Conservation (phyloP, 1,140 invertebrate genomes). For the Drosophila quadrilineata region DNA sequence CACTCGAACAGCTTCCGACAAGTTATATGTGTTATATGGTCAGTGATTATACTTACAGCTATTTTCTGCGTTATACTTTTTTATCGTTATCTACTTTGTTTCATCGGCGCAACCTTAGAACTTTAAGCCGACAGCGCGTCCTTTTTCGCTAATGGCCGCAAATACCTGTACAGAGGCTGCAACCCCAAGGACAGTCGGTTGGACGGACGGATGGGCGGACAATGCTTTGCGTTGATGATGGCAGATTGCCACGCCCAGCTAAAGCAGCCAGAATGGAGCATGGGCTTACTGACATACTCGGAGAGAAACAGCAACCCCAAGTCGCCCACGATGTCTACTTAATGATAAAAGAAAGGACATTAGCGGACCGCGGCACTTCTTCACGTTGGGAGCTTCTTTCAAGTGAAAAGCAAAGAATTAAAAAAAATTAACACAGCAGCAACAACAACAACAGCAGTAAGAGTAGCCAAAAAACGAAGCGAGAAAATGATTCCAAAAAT, state of each 20-base stretch:
- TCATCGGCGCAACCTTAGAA: constrained; percentile 47
- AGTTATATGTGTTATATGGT: no score
- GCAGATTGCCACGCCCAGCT: constrained; percentile 26
- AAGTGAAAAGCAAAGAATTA: constrained; percentile 80
- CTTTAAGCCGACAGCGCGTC: constrained; percentile 60
- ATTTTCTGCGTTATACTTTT: background rate
- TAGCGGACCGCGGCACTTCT: constrained; percentile 71
- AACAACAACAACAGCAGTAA: constrained; percentile 46
- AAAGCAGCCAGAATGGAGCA: background rate
- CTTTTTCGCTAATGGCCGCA: constrained; percentile 56
- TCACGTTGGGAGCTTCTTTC: constrained; percentile 68
- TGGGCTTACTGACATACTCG: no score
- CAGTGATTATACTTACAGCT: background rate
- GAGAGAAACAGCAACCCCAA: constrained; percentile 33
- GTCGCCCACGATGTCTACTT: constrained; percentile 66
- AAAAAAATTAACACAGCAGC: constrained; percentile 71
- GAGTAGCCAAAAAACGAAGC: constrained; percentile 36
- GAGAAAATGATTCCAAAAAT: constrained; percentile 19
- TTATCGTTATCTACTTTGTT: constrained; percentile 33
- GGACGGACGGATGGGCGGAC: no score
- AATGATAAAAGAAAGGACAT: constrained; percentile 79
- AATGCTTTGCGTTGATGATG: constrained; percentile 20
- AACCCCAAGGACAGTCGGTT: no score
- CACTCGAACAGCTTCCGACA: no score
- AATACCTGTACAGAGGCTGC: constrained; percentile 55